These are phyloP conservation scores for Drosophila affinis DNA, from an alignment of 2,888 invertebrate genomes.

Conservation along the genomic window DNA sequence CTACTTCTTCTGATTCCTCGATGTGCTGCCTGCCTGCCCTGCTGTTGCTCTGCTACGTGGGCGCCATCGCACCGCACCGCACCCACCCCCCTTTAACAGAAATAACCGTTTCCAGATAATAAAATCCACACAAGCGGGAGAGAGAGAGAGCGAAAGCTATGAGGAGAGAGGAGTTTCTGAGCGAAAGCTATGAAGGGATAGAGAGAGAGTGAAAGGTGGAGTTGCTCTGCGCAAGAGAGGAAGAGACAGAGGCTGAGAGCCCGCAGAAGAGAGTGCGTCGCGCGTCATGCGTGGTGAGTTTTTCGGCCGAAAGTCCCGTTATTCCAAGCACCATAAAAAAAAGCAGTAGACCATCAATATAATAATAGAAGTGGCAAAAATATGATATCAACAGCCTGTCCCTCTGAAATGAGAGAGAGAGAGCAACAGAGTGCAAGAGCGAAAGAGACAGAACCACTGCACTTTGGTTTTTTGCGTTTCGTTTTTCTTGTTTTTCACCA, in stretches of 20 bases:
- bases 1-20: conserved; percentile 20
- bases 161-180: conserved; percentile 9
- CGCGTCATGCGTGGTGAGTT: conserved; percentile 56
- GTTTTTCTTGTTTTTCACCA: conserved; percentile 8
- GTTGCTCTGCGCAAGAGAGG: conserved; percentile 31
- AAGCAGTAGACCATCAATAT: conserved; percentile 59
- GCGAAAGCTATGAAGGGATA: conserved; percentile 22
- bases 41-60: conserved; percentile 60
- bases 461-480: conserved; percentile 17
- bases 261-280: background rate
- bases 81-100: conserved; percentile 60
- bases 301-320: conserved; percentile 58
- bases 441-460: conserved; percentile 19
- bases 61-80: conserved; percentile 75
- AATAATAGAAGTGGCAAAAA: conserved; percentile 76
- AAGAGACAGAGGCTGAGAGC: conserved; percentile 3
- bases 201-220: conserved; percentile 15
- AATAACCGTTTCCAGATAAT: conserved; percentile 67
- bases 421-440: conserved; percentile 7
- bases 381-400: conserved; percentile 80
- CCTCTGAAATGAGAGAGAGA: conserved; percentile 39
- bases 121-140: conserved; percentile 56
- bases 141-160: conserved; percentile 17
- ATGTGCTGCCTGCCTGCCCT: conserved; percentile 8
- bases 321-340: conserved; percentile 53